A percentile compares a stretch with the other conserved stretches of the same genome.
phyloP scores from a whole-genome alignment of 2,888 invertebrate genomes.

The Noctua comes region DNA sequence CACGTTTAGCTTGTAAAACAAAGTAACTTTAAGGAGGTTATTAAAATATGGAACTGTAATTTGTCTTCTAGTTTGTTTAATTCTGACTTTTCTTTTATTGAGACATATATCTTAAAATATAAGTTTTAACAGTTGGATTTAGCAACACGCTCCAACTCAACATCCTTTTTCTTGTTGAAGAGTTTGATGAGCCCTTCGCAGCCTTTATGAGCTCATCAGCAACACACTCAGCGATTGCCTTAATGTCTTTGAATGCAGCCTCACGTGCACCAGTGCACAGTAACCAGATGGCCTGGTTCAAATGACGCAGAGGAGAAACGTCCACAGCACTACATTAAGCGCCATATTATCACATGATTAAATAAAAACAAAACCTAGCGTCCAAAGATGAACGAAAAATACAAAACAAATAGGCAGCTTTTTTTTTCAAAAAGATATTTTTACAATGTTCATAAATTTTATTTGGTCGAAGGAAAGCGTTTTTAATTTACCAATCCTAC shows the following conservation, averaged over 20 bases:
- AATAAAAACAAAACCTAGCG: background rate
- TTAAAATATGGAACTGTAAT: background rate
- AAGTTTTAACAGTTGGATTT: constrained; percentile 99
- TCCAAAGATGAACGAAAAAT: background rate
- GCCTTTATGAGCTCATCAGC: constrained; percentile 99
- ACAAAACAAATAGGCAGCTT: background rate
- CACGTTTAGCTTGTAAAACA: too few species aligned
- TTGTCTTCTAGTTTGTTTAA: too few species aligned
- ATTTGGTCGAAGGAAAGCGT: background rate
- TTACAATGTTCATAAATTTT: background rate
- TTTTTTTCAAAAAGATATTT: background rate
- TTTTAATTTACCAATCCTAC: background rate
- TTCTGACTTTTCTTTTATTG: constrained; percentile 67
- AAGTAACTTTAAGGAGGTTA: background rate
- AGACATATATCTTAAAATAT: constrained; percentile 69
- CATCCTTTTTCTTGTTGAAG: constrained; percentile 99
- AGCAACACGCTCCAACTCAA: constrained; percentile 99
- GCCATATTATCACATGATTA: too few species aligned
- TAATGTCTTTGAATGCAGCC: constrained; percentile 99
- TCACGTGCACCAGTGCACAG: constrained; percentile 99
- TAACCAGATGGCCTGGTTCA: constrained; percentile 99
- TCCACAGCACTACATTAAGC: constrained; percentile 94
- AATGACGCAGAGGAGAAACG: constrained; percentile 99
- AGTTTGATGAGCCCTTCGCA: constrained; percentile 99
- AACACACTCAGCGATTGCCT: constrained; percentile 99